A percentile compares a stretch with the other conserved stretches of the same genome.
Conservation (phyloP, 2,888 invertebrate genomes). For the Listrodromus nycthemerus region DNA sequence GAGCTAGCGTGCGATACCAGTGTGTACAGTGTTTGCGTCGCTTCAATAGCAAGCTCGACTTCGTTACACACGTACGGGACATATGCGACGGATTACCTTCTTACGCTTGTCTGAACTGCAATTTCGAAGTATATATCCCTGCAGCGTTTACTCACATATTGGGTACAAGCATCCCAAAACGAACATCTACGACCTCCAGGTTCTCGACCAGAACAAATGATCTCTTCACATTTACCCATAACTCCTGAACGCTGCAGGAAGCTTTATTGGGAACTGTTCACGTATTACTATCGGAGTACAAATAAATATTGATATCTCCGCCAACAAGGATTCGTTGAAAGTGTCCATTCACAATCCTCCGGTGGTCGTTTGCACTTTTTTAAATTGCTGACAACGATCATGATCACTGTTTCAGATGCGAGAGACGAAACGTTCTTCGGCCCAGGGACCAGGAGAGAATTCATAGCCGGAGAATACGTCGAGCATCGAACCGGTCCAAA, state of each 20-base stretch:
- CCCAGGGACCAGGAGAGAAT: conserved; percentile 25
- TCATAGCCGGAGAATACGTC: conserved; percentile 65
- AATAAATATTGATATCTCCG: background rate
- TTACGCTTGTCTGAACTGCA: conserved; percentile 78
- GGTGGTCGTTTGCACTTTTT: background rate
- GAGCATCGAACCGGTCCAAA: conserved; percentile 49
- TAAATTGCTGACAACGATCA: background rate
- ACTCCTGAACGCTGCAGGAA: background rate
- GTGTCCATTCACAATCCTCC: background rate
- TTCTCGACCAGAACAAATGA: background rate
- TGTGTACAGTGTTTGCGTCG: conserved; percentile 83
- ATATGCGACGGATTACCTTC: conserved; percentile 82
- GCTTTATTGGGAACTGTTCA: no score
- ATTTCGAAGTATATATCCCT: conserved; percentile 73
- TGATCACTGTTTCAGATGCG: conserved; percentile 58
- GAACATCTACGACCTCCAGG: background rate
- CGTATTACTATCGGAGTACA: no score
- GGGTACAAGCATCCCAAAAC: background rate
- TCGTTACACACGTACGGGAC: conserved; percentile 84
- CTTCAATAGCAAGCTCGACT: conserved; percentile 82
- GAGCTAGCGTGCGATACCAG: conserved; percentile 52
- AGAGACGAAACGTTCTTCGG: background rate
- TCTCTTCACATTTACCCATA: background rate
- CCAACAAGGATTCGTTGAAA: background rate
- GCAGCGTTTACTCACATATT: conserved; percentile 23